Evolutionary conservation across 2,888 invertebrate species (phyloP).

Genomic region (Galerucella calmariensis): DNA sequence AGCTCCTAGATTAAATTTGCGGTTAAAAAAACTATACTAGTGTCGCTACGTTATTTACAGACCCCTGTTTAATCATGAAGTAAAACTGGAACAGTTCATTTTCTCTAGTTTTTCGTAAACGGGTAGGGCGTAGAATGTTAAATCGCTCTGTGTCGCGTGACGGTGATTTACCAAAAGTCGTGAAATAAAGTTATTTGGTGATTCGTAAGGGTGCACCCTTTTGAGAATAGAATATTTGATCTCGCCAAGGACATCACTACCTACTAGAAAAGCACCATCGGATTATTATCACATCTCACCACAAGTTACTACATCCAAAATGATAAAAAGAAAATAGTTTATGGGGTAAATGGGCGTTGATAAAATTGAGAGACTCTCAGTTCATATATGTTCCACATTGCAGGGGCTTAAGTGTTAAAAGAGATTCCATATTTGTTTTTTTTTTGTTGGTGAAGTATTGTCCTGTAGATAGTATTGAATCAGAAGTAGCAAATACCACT

Average conservation of each 20-base stretch:
- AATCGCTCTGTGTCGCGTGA: slow-evolving; percentile 12
- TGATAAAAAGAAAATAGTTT: slow-evolving; percentile 29
- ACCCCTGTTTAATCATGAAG: neutral
- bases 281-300: slow-evolving; percentile 51
- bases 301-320: slow-evolving; percentile 44
- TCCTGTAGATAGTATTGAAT: slow-evolving; percentile 60
- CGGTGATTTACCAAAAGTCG: slow-evolving; percentile 33
- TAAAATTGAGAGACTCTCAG: slow-evolving; percentile 14
- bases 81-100: neutral
- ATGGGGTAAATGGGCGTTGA: slow-evolving; percentile 33
- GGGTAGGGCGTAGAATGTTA: neutral
- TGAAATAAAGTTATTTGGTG: slow-evolving; percentile 34
- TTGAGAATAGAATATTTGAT: slow-evolving; percentile 41
- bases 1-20: neutral
- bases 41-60: neutral
- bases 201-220: slow-evolving; percentile 42
- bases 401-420: slow-evolving; percentile 6
- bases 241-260: slow-evolving; percentile 46
- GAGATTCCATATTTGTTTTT: slow-evolving; percentile 35
- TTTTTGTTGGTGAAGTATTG: slow-evolving; percentile 56
- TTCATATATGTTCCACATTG: slow-evolving; percentile 5
- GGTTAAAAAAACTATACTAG: neutral
- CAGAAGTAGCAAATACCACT: slow-evolving; percentile 56
- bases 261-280: slow-evolving; percentile 50
- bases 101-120: slow-evolving; percentile 4